A percentile compares a stretch with the other conserved stretches of the same genome.
These are phyloP conservation scores for Hemicentrotus pulcherrimus DNA, from an alignment of 35 echinoderm and acorn worm genomes.

Conservation along the genomic window DNA sequence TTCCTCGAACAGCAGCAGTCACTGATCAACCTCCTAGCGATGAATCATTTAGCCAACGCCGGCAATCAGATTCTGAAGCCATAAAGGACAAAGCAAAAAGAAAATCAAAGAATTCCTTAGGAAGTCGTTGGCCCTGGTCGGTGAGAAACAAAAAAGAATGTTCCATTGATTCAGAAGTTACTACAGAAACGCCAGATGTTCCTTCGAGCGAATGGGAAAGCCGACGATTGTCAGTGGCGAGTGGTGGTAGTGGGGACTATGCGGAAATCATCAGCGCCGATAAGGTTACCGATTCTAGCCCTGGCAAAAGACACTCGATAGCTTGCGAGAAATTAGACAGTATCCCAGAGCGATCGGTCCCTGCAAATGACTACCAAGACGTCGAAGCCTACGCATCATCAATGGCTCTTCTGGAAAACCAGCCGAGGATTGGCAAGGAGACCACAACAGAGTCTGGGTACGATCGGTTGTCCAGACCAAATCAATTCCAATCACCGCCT, in stretches of 20 bases:
- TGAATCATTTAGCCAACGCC: background rate
- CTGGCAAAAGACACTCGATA: background rate
- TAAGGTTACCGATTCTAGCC: background rate
- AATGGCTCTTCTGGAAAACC: background rate
- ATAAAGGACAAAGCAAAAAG: background rate
- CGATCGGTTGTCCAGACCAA: background rate
- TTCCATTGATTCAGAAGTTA: background rate
- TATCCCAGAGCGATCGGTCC: background rate
- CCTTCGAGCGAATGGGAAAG: no score
- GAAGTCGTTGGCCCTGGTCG: slow-evolving; percentile 20
- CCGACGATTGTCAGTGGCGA: background rate
- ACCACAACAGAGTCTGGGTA: background rate
- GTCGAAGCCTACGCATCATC: background rate
- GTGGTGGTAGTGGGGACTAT: slow-evolving; percentile 37
- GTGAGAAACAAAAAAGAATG: background rate
- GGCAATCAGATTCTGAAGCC: slow-evolving; percentile 11
- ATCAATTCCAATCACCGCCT: no score
- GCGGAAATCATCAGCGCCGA: background rate
- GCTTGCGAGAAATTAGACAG: background rate
- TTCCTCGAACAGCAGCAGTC: slow-evolving; percentile 7
- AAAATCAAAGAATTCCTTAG: background rate
- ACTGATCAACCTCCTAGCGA: background rate
- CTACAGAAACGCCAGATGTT: background rate
- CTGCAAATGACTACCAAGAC: background rate
- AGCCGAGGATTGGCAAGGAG: background rate